Conservation (phyloP, 2,888 invertebrate species). For the Drosophila kokeensis region DNA sequence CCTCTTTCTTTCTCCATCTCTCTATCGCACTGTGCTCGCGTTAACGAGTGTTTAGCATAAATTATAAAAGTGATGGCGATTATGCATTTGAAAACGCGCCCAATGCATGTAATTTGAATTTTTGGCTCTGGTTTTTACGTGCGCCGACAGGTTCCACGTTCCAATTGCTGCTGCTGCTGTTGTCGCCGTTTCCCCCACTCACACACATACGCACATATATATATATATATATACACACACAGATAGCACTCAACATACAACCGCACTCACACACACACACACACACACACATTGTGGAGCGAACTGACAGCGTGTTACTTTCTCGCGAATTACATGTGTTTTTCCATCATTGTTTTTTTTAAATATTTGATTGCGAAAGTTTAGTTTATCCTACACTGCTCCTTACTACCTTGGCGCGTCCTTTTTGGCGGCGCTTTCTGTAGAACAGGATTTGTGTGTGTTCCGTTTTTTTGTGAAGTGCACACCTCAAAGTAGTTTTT, state of each 20-base stretch:
- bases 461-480: slow-evolving; percentile 50
- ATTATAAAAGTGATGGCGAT: slow-evolving; percentile 65
- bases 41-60: slow-evolving; percentile 63
- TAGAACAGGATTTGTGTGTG: slow-evolving; percentile 32
- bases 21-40: not conserved
- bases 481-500: slow-evolving; percentile 77
- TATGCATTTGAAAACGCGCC: slow-evolving; percentile 76
- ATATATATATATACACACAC: not conserved
- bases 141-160: slow-evolving; percentile 75
- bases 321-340: slow-evolving; percentile 82
- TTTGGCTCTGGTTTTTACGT: slow-evolving; percentile 76
- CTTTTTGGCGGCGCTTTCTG: slow-evolving; percentile 53
- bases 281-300: slow-evolving; percentile 51
- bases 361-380: slow-evolving; percentile 24
- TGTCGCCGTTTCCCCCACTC: slow-evolving; percentile 50
- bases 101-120: slow-evolving; percentile 76
- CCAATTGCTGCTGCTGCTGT: slow-evolving; percentile 55
- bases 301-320: slow-evolving; percentile 81
- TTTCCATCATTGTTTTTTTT: slow-evolving; percentile 45
- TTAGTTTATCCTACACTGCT: slow-evolving; percentile 10
- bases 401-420: slow-evolving; percentile 19
- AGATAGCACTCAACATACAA: slow-evolving; percentile 41
- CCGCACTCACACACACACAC: slow-evolving; percentile 25
- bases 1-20: not conserved
- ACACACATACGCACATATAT: slow-evolving; percentile 28